Evolutionary conservation across 2,797 vertebrate species (phyloP).

Genomic region (Adrianichthys oophorus): DNA sequence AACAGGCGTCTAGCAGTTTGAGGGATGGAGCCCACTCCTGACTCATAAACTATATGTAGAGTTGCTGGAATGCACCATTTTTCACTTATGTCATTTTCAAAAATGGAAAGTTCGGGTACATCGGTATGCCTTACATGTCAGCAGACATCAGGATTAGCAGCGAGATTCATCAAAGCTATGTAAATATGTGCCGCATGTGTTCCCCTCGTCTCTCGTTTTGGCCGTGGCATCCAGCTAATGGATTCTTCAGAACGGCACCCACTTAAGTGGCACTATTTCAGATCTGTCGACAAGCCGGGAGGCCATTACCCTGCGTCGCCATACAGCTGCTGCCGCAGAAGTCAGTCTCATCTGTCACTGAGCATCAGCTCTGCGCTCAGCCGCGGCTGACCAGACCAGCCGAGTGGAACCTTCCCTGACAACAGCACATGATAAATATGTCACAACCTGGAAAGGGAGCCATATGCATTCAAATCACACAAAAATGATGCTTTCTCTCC

Average conservation of each 20-base stretch:
- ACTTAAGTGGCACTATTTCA: slow-evolving; percentile 66
- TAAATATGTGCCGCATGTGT: slow-evolving; percentile 9
- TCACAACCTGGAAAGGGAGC: slow-evolving; percentile 70
- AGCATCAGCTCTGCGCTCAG: slow-evolving; percentile 44
- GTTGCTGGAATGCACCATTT: slow-evolving; percentile 18
- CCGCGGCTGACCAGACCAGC: slow-evolving; percentile 48
- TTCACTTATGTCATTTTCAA: slow-evolving; percentile 34
- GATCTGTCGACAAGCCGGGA: slow-evolving; percentile 51
- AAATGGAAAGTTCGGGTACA: slow-evolving; percentile 33
- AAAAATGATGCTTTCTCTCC: slow-evolving; percentile 27
- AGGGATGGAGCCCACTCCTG: slow-evolving; percentile 37
- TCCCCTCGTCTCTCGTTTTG: slow-evolving; percentile 21
- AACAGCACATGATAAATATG: slow-evolving; percentile 59
- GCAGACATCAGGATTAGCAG: slow-evolving; percentile 48
- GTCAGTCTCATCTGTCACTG: slow-evolving; percentile 63
- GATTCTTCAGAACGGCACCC: slow-evolving; percentile 49
- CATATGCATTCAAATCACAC: slow-evolving; percentile 66
- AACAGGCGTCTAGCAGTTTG: slow-evolving; percentile 49
- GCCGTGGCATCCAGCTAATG: slow-evolving; percentile 41
- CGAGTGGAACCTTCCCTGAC: slow-evolving; percentile 57
- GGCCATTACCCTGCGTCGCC: slow-evolving; percentile 49
- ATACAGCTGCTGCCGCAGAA: slow-evolving; percentile 47
- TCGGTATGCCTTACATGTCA: slow-evolving; percentile 36
- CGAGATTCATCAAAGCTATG: slow-evolving; percentile 35
- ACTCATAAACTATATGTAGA: slow-evolving; percentile 34